Evolutionary conservation across 2,888 invertebrate genomes (phyloP).

Genomic region (Spisula solida): DNA sequence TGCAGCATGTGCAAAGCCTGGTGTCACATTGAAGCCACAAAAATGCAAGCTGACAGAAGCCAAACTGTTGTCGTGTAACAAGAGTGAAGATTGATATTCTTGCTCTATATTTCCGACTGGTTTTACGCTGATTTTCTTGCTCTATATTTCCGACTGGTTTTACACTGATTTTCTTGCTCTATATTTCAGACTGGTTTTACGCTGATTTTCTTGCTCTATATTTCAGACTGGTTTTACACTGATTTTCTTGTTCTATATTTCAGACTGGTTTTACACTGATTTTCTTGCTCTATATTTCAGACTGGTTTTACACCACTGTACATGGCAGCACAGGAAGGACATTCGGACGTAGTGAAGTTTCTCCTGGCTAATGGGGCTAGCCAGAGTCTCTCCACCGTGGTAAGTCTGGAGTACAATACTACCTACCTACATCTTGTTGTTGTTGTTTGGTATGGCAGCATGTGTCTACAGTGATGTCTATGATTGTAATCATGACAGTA

Average conservation of each 20-base stretch:
- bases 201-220: slow-evolving; percentile 85
- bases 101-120: too few relatives aligned
- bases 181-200: slow-evolving; percentile 93
- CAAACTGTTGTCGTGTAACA: too few relatives aligned
- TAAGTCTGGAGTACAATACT: slow-evolving; percentile 68
- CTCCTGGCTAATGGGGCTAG: slow-evolving; percentile 98
- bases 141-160: too few relatives aligned
- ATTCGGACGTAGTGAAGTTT: slow-evolving; percentile 92
- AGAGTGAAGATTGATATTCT: too few relatives aligned
- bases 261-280: slow-evolving; percentile 88
- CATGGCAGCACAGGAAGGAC: slow-evolving; percentile 95
- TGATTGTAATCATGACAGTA: background rate
- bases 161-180: background rate
- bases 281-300: slow-evolving; percentile 64
- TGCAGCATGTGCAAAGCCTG: too few relatives aligned
- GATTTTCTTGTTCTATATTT: slow-evolving; percentile 33
- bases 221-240: slow-evolving; percentile 94
- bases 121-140: too few relatives aligned
- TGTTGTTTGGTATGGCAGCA: background rate
- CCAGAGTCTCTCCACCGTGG: slow-evolving; percentile 99
- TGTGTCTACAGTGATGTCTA: slow-evolving; percentile 12
- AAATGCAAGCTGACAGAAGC: too few relatives aligned
- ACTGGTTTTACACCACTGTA: slow-evolving; percentile 98
- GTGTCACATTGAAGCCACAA: too few relatives aligned
- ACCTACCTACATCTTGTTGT: too few relatives aligned